Percentiles rank a stretch among this genome's conserved stretches.
phyloP scores from a whole-genome alignment of 2,797 vertebrate genomes.

The Mallotus villosus region DNA sequence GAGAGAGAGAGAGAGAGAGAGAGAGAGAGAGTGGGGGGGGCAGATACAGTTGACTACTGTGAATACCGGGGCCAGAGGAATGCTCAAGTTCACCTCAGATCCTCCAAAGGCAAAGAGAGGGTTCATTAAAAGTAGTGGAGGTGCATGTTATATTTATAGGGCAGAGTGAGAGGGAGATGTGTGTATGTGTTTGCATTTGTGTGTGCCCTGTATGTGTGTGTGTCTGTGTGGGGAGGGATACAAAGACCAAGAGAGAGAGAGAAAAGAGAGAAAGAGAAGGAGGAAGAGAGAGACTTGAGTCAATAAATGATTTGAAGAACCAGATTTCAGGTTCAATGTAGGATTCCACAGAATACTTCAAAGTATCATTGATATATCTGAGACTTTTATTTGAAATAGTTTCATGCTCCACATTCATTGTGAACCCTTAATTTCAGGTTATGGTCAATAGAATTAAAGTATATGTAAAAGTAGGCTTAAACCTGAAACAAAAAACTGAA shows the following conservation, averaged over 20 bases:
- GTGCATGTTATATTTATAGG: neutral
- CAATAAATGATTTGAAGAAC: too few species aligned
- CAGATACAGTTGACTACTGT: neutral
- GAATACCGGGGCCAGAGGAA: neutral
- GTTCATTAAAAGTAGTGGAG: neutral
- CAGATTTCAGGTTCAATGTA: neutral
- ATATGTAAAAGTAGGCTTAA: too few species aligned
- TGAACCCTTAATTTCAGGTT: neutral
- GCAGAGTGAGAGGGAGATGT: neutral
- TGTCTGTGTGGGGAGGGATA: neutral
- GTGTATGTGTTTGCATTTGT: neutral
- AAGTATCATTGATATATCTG: neutral
- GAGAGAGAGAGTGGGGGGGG: too few species aligned
- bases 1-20: neutral
- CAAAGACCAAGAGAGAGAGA: too few species aligned
- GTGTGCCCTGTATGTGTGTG: neutral
- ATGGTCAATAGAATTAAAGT: neutral
- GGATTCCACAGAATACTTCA: neutral
- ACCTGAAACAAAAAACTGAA: neutral
- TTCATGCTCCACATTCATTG: neutral
- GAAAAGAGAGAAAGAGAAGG: too few species aligned
- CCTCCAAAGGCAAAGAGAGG: neutral
- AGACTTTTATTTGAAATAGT: neutral
- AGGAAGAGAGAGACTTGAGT: too few species aligned
- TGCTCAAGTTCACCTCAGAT: neutral